These are phyloP conservation scores for Scolopax bukidnonensis DNA, from an alignment of 2,797 vertebrate species.

Conservation along the genomic window DNA sequence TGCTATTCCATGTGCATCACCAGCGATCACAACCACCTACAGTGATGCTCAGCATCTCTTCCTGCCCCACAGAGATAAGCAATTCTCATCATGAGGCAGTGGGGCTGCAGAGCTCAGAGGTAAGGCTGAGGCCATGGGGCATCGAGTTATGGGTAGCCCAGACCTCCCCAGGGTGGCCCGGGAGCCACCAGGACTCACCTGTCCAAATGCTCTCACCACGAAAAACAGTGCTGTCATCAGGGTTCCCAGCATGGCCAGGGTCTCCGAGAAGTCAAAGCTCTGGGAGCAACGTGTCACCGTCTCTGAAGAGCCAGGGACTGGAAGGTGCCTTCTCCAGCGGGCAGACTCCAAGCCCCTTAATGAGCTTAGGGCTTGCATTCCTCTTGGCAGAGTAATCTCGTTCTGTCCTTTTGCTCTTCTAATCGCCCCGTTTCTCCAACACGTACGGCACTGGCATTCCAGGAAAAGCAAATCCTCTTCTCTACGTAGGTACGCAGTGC, in stretches of 20 bases:
- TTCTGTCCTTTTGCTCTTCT: conserved; percentile 18
- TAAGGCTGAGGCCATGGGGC: accelerated
- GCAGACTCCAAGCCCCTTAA: conserved; percentile 23
- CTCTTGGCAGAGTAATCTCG: background rate
- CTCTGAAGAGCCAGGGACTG: background rate
- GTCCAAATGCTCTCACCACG: conserved; percentile 80
- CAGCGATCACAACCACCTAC: accelerated
- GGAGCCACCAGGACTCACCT: conserved; percentile 77
- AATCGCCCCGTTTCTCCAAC: background rate
- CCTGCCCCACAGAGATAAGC: accelerated
- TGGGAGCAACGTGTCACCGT: accelerated
- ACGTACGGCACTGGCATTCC: accelerated
- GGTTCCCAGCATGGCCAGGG: conserved; percentile 83
- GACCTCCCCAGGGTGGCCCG: background rate
- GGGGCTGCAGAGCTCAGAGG: background rate
- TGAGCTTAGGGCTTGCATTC: conserved; percentile 21
- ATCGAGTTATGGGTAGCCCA: accelerated
- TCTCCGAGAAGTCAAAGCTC: accelerated
- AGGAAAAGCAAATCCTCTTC: conserved; percentile 44
- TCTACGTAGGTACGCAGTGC: accelerated
- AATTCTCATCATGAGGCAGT: accelerated
- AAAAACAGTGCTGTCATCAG: conserved; percentile 88
- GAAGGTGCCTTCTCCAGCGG: background rate
- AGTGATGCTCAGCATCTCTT: background rate
- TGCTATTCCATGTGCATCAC: accelerated